Evolutionary conservation across 2,888 invertebrate species (phyloP).

Genomic region (Galeruca laticollis): DNA sequence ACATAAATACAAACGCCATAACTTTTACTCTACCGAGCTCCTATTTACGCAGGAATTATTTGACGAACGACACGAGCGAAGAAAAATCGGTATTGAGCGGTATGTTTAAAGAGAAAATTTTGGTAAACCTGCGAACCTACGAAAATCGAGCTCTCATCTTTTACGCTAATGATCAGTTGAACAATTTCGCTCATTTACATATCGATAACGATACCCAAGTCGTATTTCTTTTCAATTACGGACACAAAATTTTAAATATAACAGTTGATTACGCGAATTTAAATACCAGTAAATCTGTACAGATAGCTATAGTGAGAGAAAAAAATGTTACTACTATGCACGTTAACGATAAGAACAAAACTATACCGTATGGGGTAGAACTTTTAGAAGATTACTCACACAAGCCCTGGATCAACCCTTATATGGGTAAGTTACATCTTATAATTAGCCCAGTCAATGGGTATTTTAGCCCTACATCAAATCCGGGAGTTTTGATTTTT

Average conservation of each 20-base stretch:
- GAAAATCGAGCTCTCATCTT: slow-evolving; percentile 84
- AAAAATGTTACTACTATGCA: slow-evolving; percentile 81
- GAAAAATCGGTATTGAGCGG: slow-evolving; percentile 75
- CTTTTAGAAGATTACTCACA: slow-evolving; percentile 83
- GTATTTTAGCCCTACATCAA: too few species aligned
- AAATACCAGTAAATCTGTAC: slow-evolving; percentile 86
- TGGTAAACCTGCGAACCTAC: slow-evolving; percentile 92
- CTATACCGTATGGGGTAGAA: slow-evolving; percentile 76
- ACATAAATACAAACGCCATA: slow-evolving; percentile 89
- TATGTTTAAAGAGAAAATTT: slow-evolving; percentile 83
- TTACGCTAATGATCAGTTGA: slow-evolving; percentile 92
- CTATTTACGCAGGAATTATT: slow-evolving; percentile 84
- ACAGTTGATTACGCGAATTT: slow-evolving; percentile 81
- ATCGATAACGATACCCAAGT: slow-evolving; percentile 84
- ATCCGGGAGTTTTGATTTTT: background rate
- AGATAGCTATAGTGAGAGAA: slow-evolving; percentile 85
- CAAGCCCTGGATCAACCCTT: slow-evolving; percentile 88
- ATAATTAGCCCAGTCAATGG: too few species aligned
- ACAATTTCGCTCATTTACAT: slow-evolving; percentile 92
- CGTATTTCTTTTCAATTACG: slow-evolving; percentile 87
- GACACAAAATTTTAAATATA: slow-evolving; percentile 82
- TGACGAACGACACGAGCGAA: slow-evolving; percentile 67
- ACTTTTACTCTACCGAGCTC: slow-evolving; percentile 87
- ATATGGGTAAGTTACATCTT: slow-evolving; percentile 72
- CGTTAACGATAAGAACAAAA: slow-evolving; percentile 83